These are phyloP conservation scores for Drosophila pseudoobscura DNA, from an alignment of 1,140 invertebrate species.

Conservation along the genomic window DNA sequence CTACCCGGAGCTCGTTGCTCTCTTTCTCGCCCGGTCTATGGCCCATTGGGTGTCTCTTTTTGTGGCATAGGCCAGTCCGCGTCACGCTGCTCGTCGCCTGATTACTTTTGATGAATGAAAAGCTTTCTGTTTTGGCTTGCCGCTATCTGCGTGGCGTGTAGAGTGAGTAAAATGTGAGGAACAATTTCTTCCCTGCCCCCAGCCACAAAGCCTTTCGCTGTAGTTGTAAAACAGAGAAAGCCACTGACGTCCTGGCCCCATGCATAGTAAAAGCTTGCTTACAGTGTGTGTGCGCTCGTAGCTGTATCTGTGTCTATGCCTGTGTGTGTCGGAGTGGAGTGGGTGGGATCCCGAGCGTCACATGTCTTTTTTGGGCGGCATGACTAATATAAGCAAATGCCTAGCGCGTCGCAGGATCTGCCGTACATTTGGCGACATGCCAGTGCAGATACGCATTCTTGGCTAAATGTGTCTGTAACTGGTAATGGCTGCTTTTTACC, in stretches of 20 bases:
- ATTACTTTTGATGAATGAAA: conserved; percentile 79
- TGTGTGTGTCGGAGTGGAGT: conserved; percentile 6
- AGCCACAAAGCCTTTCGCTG: conserved; percentile 24
- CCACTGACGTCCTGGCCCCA: conserved; percentile 22
- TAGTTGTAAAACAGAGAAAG: conserved; percentile 42
- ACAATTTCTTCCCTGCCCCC: conserved; percentile 2
- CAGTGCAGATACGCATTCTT: conserved; percentile 67
- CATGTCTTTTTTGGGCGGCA: conserved; percentile 77
- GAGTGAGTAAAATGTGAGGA: conserved; percentile 1
- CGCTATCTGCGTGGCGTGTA: conserved; percentile 48
- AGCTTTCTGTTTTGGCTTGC: conserved; percentile 67
- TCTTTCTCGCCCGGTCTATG: conserved; percentile 10
- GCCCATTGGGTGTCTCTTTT: conserved; percentile 1
- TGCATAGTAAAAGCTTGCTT: conserved; percentile 52
- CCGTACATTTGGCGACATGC: conserved; percentile 74
- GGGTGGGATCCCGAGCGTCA: conserved; percentile 54
- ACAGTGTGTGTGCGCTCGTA: not conserved
- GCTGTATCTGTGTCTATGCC: not conserved
- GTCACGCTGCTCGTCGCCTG: conserved; percentile 36
- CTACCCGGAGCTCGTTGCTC: conserved; percentile 36
- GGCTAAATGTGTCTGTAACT: conserved; percentile 24
- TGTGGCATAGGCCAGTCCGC: not conserved
- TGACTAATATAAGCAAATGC: conserved; percentile 78
- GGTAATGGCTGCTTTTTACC: conserved; percentile 33
- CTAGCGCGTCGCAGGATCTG: conserved; percentile 61